Evolutionary conservation across 2,113 vertebrate species (phyloP).

Genomic region (Macrotus californicus): DNA sequence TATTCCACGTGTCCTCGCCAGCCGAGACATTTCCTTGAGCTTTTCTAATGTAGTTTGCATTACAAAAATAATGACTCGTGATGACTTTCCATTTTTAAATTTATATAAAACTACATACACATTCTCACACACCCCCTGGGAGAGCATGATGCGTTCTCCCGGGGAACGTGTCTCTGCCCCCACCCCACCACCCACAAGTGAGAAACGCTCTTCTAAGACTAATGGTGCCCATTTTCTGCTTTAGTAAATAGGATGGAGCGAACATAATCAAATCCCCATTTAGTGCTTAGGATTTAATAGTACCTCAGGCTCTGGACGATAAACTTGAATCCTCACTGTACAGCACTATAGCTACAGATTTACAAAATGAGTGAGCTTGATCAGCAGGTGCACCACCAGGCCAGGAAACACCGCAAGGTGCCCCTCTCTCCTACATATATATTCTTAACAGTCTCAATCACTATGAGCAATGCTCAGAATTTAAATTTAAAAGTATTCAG

Average conservation of each 20-base stretch:
- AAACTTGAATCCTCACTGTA: conserved; percentile 24
- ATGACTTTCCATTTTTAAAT: background rate
- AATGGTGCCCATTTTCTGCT: conserved; percentile 62
- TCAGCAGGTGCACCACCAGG: background rate
- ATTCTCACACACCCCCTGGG: background rate
- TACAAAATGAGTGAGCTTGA: conserved; percentile 2
- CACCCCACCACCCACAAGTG: background rate
- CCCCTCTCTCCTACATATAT: background rate
- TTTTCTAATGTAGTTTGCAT: background rate
- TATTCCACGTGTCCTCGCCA: background rate
- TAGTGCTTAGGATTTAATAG: conserved; percentile 36
- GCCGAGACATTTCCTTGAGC: background rate
- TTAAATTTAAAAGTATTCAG: conserved; percentile 19
- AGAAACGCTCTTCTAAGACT: conserved; percentile 2
- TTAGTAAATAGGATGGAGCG: conserved; percentile 51
- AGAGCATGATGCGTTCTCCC: background rate
- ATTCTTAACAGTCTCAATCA: background rate
- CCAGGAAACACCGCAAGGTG: background rate
- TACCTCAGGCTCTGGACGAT: conserved; percentile 18
- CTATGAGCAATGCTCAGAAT: background rate
- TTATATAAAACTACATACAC: background rate
- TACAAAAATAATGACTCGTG: background rate
- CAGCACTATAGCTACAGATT: background rate
- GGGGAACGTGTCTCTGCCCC: background rate
- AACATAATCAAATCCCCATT: conserved; percentile 62